Evolutionary conservation across 92 coral and sea anemone genomes (phyloP), one percentile per base, ranked within the genome.

Genomic region (Porites cylindrica): DNA sequence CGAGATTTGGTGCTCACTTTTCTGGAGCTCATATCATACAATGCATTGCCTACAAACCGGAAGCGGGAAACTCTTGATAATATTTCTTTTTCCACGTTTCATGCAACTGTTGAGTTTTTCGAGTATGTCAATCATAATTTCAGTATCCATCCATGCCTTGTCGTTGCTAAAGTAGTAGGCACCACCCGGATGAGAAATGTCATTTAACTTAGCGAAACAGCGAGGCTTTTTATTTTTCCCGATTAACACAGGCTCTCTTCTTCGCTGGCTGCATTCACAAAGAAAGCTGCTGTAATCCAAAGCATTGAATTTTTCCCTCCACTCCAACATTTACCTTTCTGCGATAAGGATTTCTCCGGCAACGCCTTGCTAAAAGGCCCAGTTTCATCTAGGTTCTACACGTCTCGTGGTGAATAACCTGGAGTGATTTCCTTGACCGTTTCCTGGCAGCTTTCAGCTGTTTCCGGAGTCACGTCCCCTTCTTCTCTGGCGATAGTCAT

Each of bases 341-440:
- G 82, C 32, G 82, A 51, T 23, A 86, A 78, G 29, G 91, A 82
- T 63, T 32, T 91, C 5, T 61, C 79, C 8, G 93, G 91, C 21
- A 91, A 47, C 11, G 85, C 93, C 68, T 74, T 61, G 69, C 87
- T 85, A 23, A 90, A 29, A 21, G 52, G 5, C 56, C 93, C 93
- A 4, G 93, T 90, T 24, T 90, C 87, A 72, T 90, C 90, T 75
- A 70, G 47, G 72, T 88, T 88, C 88, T 77, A 90, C 11, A 85
- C 70, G 60, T 90, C 70, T 47, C 51, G 54, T 7, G 93, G 82
- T 10, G 77, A 70, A 69, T 47, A 85, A 32, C 90, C 93, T 53
- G 50, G 38, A 17, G 12, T 32, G 54, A 51, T 53, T 38, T 72
- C 76, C 58, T 38, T 54, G 17, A 78, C 77, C 54, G 19, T 78